Percentiles rank a stretch among this genome's conserved stretches.
phyloP scores from a whole-genome alignment of 2,797 vertebrate genomes.

The Meriones psammophilus region DNA sequence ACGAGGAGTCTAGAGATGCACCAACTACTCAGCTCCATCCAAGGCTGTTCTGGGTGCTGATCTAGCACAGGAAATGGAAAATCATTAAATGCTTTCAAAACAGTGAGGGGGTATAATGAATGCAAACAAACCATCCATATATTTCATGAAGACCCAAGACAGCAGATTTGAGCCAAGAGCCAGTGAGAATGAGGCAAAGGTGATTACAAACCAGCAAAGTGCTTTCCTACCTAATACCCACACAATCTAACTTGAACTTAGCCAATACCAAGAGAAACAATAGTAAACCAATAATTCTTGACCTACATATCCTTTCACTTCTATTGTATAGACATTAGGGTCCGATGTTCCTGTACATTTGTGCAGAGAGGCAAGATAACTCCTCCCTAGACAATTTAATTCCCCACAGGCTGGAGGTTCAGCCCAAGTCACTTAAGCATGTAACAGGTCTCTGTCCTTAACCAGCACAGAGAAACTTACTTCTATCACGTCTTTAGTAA shows the following conservation, averaged over 20 bases:
- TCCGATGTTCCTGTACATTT: neutral
- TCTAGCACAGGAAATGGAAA: neutral
- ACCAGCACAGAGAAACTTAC: neutral
- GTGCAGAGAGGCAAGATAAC: neutral
- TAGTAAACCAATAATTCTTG: constrained; percentile 11
- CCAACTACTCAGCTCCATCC: neutral
- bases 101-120: neutral
- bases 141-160: neutral
- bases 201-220: constrained; percentile 1
- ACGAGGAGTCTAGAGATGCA: neutral
- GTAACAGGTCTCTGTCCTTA: neutral
- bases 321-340: neutral
- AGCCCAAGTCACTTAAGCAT: neutral
- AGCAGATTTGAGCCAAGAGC: neutral
- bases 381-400: neutral
- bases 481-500: constrained; percentile 25
- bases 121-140: neutral
- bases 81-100: neutral
- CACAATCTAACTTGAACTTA: neutral
- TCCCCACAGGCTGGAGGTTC: neutral
- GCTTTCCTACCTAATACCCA: neutral
- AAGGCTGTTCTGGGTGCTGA: neutral
- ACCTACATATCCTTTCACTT: neutral
- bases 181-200: neutral
- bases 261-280: constrained; percentile 3